Evolutionary conservation across 2,113 vertebrate genomes (phyloP).

Genomic region (Trochalopteron elliotii): DNA sequence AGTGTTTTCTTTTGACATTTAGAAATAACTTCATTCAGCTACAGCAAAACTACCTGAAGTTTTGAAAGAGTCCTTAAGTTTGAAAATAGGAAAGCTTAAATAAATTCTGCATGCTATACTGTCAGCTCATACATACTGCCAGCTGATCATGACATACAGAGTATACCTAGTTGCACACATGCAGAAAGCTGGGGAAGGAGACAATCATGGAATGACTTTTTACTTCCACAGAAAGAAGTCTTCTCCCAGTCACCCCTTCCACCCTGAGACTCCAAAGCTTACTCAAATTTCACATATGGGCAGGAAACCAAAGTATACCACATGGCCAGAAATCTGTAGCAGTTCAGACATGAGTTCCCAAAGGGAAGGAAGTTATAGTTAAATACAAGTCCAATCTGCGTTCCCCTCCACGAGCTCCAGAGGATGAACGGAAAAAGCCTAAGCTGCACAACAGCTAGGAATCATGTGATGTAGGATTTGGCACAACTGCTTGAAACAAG

Average conservation of each 20-base stretch:
- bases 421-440: neutral
- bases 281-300: neutral
- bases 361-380: constrained; percentile 34
- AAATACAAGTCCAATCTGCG: neutral
- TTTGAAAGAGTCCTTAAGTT: neutral
- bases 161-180: neutral
- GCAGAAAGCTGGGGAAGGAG: neutral
- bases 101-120: neutral
- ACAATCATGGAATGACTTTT: neutral
- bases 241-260: neutral
- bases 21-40: neutral
- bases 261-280: neutral
- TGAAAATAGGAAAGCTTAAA: neutral
- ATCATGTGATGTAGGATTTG: neutral
- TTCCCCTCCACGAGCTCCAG: neutral
- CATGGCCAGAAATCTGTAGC: neutral
- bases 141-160: neutral
- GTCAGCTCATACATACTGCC: neutral
- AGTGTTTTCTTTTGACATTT: neutral
- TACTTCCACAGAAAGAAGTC: neutral
- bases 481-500: neutral
- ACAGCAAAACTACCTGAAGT: neutral
- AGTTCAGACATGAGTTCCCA: neutral
- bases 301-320: neutral
- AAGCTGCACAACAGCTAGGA: neutral